These are phyloP conservation scores for Chunga burmeisteri DNA, from an alignment of 2,113 vertebrate genomes.

Conservation along the genomic window DNA sequence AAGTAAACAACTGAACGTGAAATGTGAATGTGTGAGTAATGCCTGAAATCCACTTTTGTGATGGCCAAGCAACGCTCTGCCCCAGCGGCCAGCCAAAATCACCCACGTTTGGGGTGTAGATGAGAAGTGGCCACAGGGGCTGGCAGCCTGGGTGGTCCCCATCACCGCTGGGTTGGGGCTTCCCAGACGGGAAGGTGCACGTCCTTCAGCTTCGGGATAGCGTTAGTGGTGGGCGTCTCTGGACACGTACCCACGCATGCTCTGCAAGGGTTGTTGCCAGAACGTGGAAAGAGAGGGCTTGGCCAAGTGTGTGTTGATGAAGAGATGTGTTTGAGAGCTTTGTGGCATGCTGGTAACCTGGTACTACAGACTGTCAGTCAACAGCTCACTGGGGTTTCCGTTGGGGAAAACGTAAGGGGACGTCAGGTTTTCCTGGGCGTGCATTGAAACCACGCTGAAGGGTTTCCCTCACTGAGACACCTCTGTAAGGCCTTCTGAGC, in stretches of 20 bases:
- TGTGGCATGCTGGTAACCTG: rapidly evolving
- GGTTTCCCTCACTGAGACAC: neutral
- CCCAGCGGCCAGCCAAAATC: neutral
- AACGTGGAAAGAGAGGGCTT: neutral
- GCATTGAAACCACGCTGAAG: neutral
- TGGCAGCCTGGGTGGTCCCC: neutral
- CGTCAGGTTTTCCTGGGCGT: neutral
- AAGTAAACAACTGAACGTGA: neutral
- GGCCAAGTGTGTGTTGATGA: rapidly evolving
- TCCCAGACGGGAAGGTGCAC: neutral
- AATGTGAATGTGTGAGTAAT: neutral
- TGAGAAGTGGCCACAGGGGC: rapidly evolving
- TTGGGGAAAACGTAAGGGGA: rapidly evolving
- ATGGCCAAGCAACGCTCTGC: neutral
- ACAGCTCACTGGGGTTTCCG: neutral
- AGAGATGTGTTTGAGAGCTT: neutral
- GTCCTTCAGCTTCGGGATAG: neutral
- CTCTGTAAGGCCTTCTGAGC: neutral
- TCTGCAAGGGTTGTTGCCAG: neutral
- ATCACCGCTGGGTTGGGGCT: neutral
- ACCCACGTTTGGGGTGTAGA: rapidly evolving
- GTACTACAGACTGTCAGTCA: neutral
- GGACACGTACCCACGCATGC: rapidly evolving
- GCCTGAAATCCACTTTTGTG: neutral
- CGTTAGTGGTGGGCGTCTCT: neutral